Percentiles rank a stretch among this genome's conserved stretches.
These are phyloP conservation scores for Hololepta plana DNA, from an alignment of 2,888 invertebrate genomes.

Conservation along the genomic window DNA sequence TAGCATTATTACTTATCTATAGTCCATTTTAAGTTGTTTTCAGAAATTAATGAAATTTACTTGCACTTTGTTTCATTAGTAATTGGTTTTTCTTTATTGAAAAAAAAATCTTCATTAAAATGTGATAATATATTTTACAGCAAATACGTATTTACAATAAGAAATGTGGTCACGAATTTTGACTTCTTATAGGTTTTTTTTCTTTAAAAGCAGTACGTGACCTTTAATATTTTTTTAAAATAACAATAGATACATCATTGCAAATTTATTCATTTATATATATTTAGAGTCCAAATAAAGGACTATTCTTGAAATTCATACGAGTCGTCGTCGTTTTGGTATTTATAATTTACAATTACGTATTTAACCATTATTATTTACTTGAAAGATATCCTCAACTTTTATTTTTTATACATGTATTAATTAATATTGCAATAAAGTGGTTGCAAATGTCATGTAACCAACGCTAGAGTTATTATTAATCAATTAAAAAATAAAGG, in stretches of 20 bases:
- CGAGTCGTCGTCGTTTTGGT: background rate
- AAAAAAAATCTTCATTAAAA: constrained; percentile 6
- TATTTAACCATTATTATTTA: too few species aligned
- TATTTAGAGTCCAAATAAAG: constrained; percentile 4
- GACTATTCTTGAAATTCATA: constrained; percentile 1
- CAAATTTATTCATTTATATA: too few species aligned
- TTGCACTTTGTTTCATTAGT: background rate
- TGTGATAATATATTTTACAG: constrained; percentile 8
- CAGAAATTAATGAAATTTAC: background rate
- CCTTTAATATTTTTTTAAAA: background rate
- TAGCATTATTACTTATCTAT: constrained; percentile 8
- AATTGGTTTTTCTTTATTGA: background rate
- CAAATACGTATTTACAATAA: constrained; percentile 8
- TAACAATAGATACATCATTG: constrained; percentile 7
- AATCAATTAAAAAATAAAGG: too few species aligned
- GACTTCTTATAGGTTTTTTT: too few species aligned
- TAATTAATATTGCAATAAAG: constrained; percentile 4
- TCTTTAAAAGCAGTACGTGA: too few species aligned
- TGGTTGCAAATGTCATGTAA: too few species aligned
- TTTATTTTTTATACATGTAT: constrained; percentile 6
- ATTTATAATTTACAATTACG: constrained; percentile 7
- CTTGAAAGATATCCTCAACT: too few species aligned
- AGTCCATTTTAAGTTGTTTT: constrained; percentile 6
- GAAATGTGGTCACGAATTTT: too few species aligned
- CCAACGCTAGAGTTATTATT: too few species aligned